Evolutionary conservation across 2,888 invertebrate genomes (phyloP).

Genomic region (Hedya salicella): DNA sequence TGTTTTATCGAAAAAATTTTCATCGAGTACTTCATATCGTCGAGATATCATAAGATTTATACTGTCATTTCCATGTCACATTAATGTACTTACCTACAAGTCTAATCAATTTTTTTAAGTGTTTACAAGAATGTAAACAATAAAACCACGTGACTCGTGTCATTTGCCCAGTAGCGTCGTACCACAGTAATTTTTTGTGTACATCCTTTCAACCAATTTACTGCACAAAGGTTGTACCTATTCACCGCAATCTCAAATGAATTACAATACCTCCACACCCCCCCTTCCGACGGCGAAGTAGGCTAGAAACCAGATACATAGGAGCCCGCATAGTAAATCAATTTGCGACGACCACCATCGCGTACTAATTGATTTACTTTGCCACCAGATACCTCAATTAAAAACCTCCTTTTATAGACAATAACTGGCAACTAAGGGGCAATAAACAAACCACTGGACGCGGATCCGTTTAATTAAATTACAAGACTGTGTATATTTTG

Average conservation of each 20-base stretch:
- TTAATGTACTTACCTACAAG: too few relatives aligned
- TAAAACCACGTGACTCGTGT: too few relatives aligned
- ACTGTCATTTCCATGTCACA: too few relatives aligned
- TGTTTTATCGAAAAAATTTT: too few relatives aligned
- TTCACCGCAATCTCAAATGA: neutral
- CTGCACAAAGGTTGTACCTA: neutral
- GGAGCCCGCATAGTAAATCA: constrained; percentile 64
- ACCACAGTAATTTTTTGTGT: too few relatives aligned
- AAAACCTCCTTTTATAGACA: constrained; percentile 72
- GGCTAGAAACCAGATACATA: constrained; percentile 44
- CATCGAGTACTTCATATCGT: too few relatives aligned
- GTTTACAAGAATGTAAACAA: too few relatives aligned
- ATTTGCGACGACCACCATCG: constrained; percentile 62
- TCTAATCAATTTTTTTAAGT: too few relatives aligned
- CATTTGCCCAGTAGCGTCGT: too few relatives aligned
- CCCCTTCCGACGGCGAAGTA: constrained; percentile 22
- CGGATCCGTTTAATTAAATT: constrained; percentile 35
- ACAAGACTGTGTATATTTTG: constrained; percentile 8
- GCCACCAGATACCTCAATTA: constrained; percentile 76
- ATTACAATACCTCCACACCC: neutral
- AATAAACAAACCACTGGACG: constrained; percentile 52
- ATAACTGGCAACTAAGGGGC: constrained; percentile 55
- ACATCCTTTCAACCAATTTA: neutral
- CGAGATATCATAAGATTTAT: too few relatives aligned
- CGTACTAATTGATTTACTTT: constrained; percentile 81